Evolutionary conservation across 1,140 invertebrate genomes (phyloP).

Genomic region (Drosophila orosa): DNA sequence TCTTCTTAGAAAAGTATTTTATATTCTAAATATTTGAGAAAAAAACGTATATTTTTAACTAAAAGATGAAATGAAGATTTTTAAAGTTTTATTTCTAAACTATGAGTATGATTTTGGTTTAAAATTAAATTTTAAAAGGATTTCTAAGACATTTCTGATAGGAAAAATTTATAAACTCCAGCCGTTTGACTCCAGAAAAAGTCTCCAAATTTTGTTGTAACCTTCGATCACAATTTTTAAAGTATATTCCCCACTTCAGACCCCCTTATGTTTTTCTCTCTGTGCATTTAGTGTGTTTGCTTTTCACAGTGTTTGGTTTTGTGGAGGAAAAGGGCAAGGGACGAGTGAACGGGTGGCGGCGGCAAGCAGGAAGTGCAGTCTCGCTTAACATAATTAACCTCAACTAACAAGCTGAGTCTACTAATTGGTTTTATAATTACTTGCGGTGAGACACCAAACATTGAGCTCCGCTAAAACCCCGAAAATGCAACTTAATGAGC

Average conservation of each 20-base stretch:
- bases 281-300: constrained; percentile 43
- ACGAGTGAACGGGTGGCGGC: constrained; percentile 1
- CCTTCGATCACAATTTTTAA: background rate
- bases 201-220: too few species aligned
- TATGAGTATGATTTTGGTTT: background rate
- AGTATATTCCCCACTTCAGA: background rate
- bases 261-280: background rate
- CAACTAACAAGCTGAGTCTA: constrained; percentile 82
- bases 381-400: constrained; percentile 82
- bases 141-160: too few species aligned
- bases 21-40: too few species aligned
- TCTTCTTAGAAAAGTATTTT: too few species aligned
- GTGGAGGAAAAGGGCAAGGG: constrained; percentile 12
- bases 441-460: constrained; percentile 81
- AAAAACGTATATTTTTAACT: too few species aligned
- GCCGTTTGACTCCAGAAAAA: background rate
- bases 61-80: too few species aligned
- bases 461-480: constrained; percentile 74
- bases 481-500: constrained; percentile 82
- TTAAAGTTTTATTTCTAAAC: too few species aligned
- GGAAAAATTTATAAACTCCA: too few species aligned
- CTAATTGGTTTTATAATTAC: constrained; percentile 83
- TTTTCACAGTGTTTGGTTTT: constrained; percentile 51
- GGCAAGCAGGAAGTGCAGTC: constrained; percentile 29
- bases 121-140: background rate